phyloP scores from a whole-genome alignment of 2,797 vertebrate species.

The Rhynchonycteris naso region DNA sequence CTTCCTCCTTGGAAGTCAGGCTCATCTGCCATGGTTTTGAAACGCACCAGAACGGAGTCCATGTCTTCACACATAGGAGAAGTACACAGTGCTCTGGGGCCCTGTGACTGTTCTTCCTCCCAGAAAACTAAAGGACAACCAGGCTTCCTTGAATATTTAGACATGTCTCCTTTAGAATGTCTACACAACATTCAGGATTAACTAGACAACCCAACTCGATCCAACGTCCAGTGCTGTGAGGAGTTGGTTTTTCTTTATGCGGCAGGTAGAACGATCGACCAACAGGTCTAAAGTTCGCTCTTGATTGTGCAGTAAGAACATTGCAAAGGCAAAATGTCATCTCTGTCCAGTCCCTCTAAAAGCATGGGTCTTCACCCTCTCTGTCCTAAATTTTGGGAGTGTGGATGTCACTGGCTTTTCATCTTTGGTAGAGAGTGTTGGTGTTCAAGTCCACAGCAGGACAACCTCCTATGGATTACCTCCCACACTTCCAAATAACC shows the following conservation, averaged over 20 bases:
- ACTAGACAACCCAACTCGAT: background rate
- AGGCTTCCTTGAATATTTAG: background rate
- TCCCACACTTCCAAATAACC: background rate
- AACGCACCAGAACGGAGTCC: background rate
- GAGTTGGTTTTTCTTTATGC: background rate
- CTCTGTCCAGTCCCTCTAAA: background rate
- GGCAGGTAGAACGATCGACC: background rate
- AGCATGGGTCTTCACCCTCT: background rate
- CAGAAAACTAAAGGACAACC: background rate
- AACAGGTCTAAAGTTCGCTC: constrained; percentile 40
- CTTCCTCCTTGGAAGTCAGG: background rate
- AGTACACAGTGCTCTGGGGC: background rate
- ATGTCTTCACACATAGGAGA: fast-evolving
- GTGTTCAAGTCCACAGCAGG: background rate
- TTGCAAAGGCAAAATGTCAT: too few species aligned
- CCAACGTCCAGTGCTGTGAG: background rate
- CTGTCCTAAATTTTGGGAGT: background rate
- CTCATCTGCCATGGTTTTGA: background rate
- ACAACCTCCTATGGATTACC: background rate
- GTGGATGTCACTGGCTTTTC: background rate
- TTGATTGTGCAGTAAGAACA: background rate
- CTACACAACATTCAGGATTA: background rate
- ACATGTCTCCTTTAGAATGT: background rate
- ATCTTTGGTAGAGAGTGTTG: fast-evolving
- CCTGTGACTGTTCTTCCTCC: background rate